These are phyloP conservation scores for Netelia inedita DNA, from an alignment of 2,888 invertebrate genomes.

Conservation along the genomic window DNA sequence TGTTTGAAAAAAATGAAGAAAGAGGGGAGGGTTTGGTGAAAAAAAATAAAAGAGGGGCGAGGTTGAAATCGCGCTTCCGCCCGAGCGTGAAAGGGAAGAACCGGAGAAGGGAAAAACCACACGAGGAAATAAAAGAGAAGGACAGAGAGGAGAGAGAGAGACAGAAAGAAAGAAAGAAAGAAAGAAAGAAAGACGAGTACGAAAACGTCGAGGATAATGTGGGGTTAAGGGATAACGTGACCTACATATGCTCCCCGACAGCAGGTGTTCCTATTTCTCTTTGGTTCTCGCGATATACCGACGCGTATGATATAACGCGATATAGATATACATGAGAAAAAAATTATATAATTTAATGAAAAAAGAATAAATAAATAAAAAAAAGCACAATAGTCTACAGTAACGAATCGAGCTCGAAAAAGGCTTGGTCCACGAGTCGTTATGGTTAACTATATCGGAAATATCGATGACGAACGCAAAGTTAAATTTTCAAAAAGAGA, in stretches of 20 bases:
- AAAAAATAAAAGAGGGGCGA: background rate
- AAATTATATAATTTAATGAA: background rate
- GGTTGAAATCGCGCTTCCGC: conserved; percentile 65
- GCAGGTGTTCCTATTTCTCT: conserved; percentile 60
- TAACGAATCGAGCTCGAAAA: conserved; percentile 13
- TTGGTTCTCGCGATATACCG: conserved; percentile 9
- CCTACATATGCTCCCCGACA: conserved; percentile 57
- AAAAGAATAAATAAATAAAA: conserved; percentile 4
- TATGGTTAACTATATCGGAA: background rate
- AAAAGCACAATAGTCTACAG: background rate
- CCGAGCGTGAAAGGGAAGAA: conserved; percentile 57
- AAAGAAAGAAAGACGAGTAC: conserved; percentile 15
- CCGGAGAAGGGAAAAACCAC: conserved; percentile 43
- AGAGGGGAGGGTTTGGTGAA: background rate
- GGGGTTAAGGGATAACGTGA: conserved; percentile 66
- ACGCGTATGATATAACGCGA: background rate
- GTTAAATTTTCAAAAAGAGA: background rate
- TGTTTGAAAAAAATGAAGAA: background rate
- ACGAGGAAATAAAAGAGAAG: conserved; percentile 15
- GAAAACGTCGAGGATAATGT: conserved; percentile 50
- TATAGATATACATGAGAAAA: background rate
- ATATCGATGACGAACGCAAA: background rate
- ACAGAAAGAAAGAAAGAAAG: conserved; percentile 9
- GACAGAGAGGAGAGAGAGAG: conserved; percentile 33
- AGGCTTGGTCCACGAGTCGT: conserved; percentile 28